These are phyloP conservation scores for Adrianichthys oophorus DNA, from an alignment of 2,797 vertebrate genomes.

Conservation along the genomic window DNA sequence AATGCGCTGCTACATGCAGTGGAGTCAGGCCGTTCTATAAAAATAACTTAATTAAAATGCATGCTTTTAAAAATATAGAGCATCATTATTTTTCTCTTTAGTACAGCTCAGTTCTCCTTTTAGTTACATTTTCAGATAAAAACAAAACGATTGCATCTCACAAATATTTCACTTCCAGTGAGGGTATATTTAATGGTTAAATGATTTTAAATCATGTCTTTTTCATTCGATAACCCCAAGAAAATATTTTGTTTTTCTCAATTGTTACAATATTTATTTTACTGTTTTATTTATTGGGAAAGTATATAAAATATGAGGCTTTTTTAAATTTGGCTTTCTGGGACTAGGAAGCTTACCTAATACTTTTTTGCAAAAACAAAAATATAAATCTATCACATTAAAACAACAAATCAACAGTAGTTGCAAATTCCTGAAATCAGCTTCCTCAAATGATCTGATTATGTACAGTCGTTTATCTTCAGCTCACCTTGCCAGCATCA, in stretches of 20 bases:
- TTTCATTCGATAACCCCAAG: no score
- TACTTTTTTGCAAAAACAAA: no score
- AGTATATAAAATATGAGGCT: no score
- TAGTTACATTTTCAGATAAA: slow-evolving; percentile 4
- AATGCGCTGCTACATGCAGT: slow-evolving; percentile 93
- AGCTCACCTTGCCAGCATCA: slow-evolving; percentile 89
- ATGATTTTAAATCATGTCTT: no score
- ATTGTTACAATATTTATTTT: no score
- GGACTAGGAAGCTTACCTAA: no score
- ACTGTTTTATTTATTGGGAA: no score
- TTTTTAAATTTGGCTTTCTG: no score
- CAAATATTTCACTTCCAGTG: not conserved
- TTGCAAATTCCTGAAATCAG: not conserved
- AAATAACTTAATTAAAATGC: slow-evolving; percentile 14
- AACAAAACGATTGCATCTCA: not conserved
- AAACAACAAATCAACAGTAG: no score
- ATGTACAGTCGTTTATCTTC: not conserved
- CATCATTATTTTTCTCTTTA: not conserved
- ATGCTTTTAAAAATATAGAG: not conserved
- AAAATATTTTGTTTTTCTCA: no score
- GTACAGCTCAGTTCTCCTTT: not conserved
- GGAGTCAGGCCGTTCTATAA: slow-evolving; percentile 93
- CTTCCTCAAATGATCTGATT: not conserved
- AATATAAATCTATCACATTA: no score
- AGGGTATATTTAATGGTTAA: not conserved